Conservation (phyloP, 2,113 vertebrate genomes). For the Nothocercus nigrocapillus region DNA sequence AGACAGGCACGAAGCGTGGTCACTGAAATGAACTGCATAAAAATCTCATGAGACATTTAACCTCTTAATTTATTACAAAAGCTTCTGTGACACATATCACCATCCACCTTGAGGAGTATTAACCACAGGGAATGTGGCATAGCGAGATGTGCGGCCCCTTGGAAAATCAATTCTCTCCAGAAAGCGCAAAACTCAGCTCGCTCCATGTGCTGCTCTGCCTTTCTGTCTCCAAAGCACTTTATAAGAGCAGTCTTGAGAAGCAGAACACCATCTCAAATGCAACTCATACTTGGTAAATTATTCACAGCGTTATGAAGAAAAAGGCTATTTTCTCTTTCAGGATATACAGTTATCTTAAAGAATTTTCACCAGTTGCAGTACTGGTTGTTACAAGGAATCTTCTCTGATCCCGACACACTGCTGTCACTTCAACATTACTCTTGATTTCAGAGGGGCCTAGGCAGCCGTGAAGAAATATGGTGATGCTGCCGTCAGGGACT, state of each 20-base stretch:
- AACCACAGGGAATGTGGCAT: neutral
- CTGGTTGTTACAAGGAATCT: neutral
- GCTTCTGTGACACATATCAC: neutral
- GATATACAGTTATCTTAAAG: neutral
- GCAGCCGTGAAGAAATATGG: neutral
- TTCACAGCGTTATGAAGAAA: neutral
- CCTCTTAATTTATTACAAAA: constrained; percentile 5
- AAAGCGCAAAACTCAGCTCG: neutral
- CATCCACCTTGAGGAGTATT: neutral
- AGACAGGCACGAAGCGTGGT: constrained; percentile 23
- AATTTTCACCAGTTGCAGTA: neutral
- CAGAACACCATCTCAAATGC: neutral
- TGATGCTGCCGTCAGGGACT: neutral
- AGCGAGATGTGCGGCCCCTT: neutral
- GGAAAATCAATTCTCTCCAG: neutral
- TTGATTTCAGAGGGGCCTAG: neutral
- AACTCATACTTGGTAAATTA: neutral
- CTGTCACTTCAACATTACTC: neutral
- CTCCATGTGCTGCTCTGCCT: neutral
- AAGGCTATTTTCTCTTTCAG: neutral
- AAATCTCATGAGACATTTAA: constrained; percentile 31
- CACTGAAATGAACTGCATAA: constrained; percentile 25
- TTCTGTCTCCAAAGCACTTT: neutral
- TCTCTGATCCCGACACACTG: neutral
- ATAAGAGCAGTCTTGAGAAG: neutral